Evolutionary conservation across 2,888 invertebrate genomes (phyloP).

Genomic region (Nesidiocoris tenuis): DNA sequence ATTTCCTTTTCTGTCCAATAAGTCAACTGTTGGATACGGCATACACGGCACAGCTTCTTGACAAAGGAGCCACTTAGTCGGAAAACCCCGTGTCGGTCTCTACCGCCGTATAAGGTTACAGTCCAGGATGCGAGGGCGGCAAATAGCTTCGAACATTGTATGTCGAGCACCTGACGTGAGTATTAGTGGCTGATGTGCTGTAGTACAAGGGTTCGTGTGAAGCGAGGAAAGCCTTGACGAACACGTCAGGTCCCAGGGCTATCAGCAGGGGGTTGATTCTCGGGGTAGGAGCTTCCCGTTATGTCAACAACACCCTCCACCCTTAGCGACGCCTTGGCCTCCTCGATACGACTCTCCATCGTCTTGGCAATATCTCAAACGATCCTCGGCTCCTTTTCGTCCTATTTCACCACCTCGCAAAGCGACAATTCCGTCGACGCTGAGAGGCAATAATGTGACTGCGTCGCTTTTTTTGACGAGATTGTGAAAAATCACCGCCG

Average conservation of each 20-base stretch:
- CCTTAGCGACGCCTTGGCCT: background rate
- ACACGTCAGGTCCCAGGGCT: background rate
- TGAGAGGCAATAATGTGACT: background rate
- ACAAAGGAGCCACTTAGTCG: background rate
- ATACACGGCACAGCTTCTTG: background rate
- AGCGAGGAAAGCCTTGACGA: background rate
- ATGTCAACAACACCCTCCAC: constrained; percentile 2
- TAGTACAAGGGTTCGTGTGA: background rate
- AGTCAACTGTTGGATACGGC: background rate
- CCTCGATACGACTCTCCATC: background rate
- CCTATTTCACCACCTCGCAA: constrained; percentile 19
- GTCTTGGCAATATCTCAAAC: constrained; percentile 30
- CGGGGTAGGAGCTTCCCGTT: constrained; percentile 16
- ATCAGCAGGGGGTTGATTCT: constrained; percentile 26
- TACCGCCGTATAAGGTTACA: background rate
- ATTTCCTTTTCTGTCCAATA: background rate
- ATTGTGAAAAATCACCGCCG: background rate
- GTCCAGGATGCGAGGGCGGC: background rate
- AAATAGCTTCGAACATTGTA: background rate
- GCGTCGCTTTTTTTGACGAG: background rate
- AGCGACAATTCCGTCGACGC: background rate
- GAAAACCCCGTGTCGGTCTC: background rate
- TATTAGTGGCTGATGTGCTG: background rate
- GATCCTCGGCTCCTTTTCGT: constrained; percentile 1
- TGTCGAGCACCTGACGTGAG: background rate